Evolutionary conservation across 2,888 invertebrate species (phyloP).

Genomic region (Ophioninae sp.): DNA sequence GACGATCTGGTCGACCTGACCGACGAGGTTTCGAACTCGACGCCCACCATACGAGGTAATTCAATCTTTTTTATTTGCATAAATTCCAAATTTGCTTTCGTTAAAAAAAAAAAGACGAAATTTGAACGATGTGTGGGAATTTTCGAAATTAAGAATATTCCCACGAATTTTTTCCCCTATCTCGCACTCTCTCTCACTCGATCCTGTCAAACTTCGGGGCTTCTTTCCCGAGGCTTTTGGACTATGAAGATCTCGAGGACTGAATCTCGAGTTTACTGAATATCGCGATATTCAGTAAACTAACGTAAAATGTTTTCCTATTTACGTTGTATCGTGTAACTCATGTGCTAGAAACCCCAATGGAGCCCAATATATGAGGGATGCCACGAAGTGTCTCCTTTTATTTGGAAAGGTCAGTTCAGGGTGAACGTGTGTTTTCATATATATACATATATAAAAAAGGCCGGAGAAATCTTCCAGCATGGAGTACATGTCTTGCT

Average conservation of each 20-base stretch:
- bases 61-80: slow-evolving; percentile 32
- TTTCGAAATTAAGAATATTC: not conserved
- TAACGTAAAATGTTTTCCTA: slow-evolving; percentile 25
- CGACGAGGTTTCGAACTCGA: slow-evolving; percentile 70
- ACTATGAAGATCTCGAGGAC: slow-evolving; percentile 7
- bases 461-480: slow-evolving; percentile 27
- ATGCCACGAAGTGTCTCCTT: slow-evolving; percentile 13
- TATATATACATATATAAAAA: not conserved
- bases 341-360: slow-evolving; percentile 22
- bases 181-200: not conserved
- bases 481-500: not conserved
- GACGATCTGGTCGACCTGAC: slow-evolving; percentile 72
- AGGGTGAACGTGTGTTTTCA: not conserved
- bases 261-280: no score
- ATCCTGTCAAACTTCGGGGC: not conserved
- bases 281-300: slow-evolving; percentile 10
- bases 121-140: not conserved
- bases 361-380: slow-evolving; percentile 12
- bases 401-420: slow-evolving; percentile 50
- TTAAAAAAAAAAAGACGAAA: slow-evolving; percentile 1
- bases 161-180: not conserved
- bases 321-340: slow-evolving; percentile 39
- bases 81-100: not conserved
- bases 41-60: slow-evolving; percentile 75
- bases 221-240: not conserved